Percentiles rank a stretch among this genome's conserved stretches.
Conservation (phyloP, 1,140 invertebrate species). For the Drosophila miranda region DNA sequence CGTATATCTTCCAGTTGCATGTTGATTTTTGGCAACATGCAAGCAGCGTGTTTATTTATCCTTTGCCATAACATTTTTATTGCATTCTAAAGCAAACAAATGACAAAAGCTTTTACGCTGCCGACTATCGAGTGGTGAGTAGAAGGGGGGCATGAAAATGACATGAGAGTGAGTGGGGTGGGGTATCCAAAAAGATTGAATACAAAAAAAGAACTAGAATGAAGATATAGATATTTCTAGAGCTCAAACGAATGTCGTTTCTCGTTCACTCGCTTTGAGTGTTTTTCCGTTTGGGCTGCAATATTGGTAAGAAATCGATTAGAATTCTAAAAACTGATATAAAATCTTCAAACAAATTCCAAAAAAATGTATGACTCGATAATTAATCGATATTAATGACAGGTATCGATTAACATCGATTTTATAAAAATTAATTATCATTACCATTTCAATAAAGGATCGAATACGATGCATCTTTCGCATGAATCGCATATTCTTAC, state of each 20-base stretch:
- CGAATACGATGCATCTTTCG: too few species aligned
- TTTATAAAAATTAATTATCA: neutral
- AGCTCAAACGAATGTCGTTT: neutral
- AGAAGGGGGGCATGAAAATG: constrained; percentile 30
- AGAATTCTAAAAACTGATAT: too few species aligned
- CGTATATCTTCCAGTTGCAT: constrained; percentile 36
- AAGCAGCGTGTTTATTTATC: constrained; percentile 54
- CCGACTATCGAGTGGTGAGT: constrained; percentile 18
- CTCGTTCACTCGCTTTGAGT: too few species aligned
- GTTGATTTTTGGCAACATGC: constrained; percentile 51
- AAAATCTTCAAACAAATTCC: too few species aligned
- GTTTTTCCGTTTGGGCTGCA: too few species aligned
- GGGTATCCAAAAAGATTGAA: constrained; percentile 5
- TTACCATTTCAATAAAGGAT: neutral
- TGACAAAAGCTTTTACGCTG: constrained; percentile 56
- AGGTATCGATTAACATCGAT: too few species aligned
- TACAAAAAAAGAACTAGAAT: neutral
- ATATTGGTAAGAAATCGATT: too few species aligned
- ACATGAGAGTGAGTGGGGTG: constrained; percentile 18
- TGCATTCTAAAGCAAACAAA: constrained; percentile 69
- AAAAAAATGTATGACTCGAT: too few species aligned
- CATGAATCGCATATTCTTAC: neutral
- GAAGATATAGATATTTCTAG: constrained; percentile 12
- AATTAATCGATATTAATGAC: too few species aligned
- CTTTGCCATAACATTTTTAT: constrained; percentile 65